A percentile compares a stretch with the other conserved stretches of the same genome.
These are phyloP conservation scores for Gorsachius magnificus DNA, from an alignment of 2,797 vertebrate species.

Conservation along the genomic window DNA sequence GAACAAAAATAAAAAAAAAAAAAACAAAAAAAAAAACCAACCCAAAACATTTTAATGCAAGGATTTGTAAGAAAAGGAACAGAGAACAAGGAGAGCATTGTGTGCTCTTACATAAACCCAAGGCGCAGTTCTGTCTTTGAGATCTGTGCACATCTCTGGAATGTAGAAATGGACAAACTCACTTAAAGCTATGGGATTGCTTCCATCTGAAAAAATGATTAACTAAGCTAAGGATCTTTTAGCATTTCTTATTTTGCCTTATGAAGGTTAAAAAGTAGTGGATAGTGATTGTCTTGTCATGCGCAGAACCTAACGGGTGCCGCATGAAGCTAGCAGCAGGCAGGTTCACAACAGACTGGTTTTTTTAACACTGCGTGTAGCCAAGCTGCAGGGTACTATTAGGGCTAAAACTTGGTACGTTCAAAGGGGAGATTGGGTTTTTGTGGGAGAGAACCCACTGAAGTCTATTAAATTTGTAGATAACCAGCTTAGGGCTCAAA, in stretches of 20 bases:
- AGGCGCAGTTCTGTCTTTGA: background rate
- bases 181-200: background rate
- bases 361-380: background rate
- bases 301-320: background rate
- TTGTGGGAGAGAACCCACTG: background rate
- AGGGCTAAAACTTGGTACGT: background rate
- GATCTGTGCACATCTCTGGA: rapidly evolving
- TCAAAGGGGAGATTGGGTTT: background rate
- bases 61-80: background rate
- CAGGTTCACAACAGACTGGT: background rate
- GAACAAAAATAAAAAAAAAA: background rate
- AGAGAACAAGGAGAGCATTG: rapidly evolving
- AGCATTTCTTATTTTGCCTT: too few relatives aligned
- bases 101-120: background rate
- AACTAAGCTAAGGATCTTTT: background rate
- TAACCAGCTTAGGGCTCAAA: background rate
- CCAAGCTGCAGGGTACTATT: background rate
- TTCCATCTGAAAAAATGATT: background rate
- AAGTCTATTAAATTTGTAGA: background rate
- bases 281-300: background rate
- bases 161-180: background rate
- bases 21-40: background rate
- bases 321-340: background rate
- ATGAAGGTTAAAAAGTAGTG: background rate
- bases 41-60: background rate